Evolutionary conservation across 2,797 vertebrate genomes (phyloP).

Genomic region (Pithecia hirsuta): DNA sequence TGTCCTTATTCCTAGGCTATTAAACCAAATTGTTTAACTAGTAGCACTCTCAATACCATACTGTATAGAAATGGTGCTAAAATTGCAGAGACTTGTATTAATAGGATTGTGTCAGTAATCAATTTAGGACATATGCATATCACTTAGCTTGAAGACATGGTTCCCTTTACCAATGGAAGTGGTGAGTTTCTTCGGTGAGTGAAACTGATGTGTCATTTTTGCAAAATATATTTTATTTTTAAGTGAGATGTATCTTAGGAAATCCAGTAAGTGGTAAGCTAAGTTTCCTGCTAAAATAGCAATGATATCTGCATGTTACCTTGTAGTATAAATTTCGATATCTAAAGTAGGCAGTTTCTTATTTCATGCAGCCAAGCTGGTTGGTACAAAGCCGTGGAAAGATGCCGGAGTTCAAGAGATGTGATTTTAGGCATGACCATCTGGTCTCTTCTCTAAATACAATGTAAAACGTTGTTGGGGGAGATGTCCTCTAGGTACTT

Average conservation of each 20-base stretch:
- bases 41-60: not conserved
- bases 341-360: not conserved
- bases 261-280: not conserved
- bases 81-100: not conserved
- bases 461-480: not conserved
- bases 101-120: not conserved
- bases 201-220: slow-evolving; percentile 47
- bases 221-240: slow-evolving; percentile 38
- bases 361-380: not conserved
- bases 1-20: not conserved
- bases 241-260: not conserved
- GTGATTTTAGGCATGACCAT: not conserved
- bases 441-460: not conserved
- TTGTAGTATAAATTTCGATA: not conserved
- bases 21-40: not conserved
- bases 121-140: not conserved
- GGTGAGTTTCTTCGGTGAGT: not conserved
- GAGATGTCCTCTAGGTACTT: too few relatives aligned
- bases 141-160: not conserved
- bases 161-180: slow-evolving; percentile 48
- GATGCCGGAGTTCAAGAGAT: accelerated
- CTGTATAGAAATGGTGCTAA: not conserved
- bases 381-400: not conserved
- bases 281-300: not conserved
- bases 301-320: too few relatives aligned